A percentile compares a stretch with the other conserved stretches of the same genome.
Conservation (phyloP, 2,113 vertebrate genomes). For the Corythornis vintsioides region DNA sequence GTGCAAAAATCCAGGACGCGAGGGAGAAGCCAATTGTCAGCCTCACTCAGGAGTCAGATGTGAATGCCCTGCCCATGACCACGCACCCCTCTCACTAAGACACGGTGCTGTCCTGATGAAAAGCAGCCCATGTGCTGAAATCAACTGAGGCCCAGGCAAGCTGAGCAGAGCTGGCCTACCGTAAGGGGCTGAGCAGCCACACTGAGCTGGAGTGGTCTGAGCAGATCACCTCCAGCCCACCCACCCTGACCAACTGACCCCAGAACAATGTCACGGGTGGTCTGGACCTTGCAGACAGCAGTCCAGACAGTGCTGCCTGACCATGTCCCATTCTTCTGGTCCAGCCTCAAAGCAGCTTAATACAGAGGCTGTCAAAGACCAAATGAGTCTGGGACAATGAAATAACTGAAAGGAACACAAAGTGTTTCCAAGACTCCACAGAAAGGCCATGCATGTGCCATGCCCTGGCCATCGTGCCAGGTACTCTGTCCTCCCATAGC, state of each 20-base stretch:
- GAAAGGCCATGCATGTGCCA: background rate
- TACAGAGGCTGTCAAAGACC: background rate
- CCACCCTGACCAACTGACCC: background rate
- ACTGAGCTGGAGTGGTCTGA: background rate
- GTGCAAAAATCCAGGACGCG: background rate
- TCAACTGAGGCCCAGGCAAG: background rate
- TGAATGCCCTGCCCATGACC: background rate
- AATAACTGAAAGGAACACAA: background rate
- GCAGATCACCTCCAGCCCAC: background rate
- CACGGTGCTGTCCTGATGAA: background rate
- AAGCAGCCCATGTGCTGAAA: background rate
- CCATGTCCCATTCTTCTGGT: background rate
- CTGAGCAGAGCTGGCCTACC: background rate
- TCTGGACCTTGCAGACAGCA: background rate
- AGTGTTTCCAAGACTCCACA: background rate
- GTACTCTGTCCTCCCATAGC: background rate
- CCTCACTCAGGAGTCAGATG: background rate
- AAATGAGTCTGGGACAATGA: background rate
- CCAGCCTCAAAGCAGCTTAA: background rate
- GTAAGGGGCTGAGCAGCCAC: background rate
- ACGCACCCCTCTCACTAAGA: background rate
- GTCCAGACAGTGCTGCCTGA: rapidly evolving
- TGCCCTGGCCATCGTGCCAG: background rate
- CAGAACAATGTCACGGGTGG: background rate
- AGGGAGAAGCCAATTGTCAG: background rate